Base-by-base conservation (phyloP, 2,888 invertebrate species). In the Aleiodes leptofemur region DNA sequence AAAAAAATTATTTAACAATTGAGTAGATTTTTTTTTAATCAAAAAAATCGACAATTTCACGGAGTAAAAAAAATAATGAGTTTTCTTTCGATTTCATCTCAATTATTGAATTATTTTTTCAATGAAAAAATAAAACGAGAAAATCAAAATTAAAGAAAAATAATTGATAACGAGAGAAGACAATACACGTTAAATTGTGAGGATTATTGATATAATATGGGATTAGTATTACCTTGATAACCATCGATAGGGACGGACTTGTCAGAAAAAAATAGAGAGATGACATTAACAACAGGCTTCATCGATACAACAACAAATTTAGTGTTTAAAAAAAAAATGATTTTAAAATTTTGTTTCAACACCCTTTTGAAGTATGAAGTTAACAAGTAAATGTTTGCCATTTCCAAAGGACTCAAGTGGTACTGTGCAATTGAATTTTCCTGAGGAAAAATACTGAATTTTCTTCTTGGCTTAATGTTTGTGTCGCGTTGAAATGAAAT, bases 221-320 rank as follows among this genome's bases (percentile, higher is more conserved):
- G 89, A 90, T 89, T 89, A 88, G 89, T 87, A 88, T 90, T 90
- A 90, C 90, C 90, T 90, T 90, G 87, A 89, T 86, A 88, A 90
- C 90, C 90, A 90, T 89, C 90, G 89, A 90, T 90, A 90, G 88
- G 90, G 90, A 90, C 89, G 89, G 90, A 90, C 90, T 90, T 87
- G 90, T 90, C 88, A 88, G 90, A 90, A 90, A 90, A 90, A 89
- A 90, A 90, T 88, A 90, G 90, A 90, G 90, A 90, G 88, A 90
- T 87, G 87, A 89, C 88, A 88, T 88, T 88, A 88, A 88, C 88
- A 88, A 87, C 88, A 88, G 87, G 87, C 88, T 87, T 87, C 82
- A 88, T 88, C 85, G 87, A 84, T 87, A 85, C 82, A 84, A 84
- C 86, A 87, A 87, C 86, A 86, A 84, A 88, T 85, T 87, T 87